Conservation (phyloP, 2,888 invertebrate genomes). For the Eumerus sabulonum region DNA sequence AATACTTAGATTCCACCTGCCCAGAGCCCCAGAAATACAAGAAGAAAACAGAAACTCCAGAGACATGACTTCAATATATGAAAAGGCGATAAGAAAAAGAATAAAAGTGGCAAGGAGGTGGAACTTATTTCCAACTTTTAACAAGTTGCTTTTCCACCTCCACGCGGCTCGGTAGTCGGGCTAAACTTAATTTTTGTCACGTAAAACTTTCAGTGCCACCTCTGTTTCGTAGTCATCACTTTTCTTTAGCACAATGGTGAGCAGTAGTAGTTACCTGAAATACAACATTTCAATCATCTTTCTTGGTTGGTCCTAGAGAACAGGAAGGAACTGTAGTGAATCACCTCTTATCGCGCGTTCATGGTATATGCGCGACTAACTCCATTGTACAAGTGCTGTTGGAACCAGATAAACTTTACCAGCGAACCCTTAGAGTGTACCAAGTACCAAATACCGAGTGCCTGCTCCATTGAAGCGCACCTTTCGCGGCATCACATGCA, state of each 20-base stretch:
- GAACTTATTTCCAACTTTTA: slow-evolving; percentile 52
- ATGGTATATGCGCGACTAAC: slow-evolving; percentile 51
- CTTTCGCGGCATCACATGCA: slow-evolving; percentile 53
- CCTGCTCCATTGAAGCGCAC: slow-evolving; percentile 30
- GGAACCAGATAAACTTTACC: slow-evolving; percentile 52
- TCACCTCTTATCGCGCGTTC: slow-evolving; percentile 43
- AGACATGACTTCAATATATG: too few species aligned
- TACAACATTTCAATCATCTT: slow-evolving; percentile 59
- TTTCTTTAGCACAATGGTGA: slow-evolving; percentile 5
- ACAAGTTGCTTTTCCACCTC: slow-evolving; percentile 32
- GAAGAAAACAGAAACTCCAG: slow-evolving; percentile 2
- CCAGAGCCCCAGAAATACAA: slow-evolving; percentile 10
- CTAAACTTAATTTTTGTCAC: slow-evolving; percentile 59
- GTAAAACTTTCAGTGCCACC: slow-evolving; percentile 37
- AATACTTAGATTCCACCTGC: slow-evolving; percentile 53
- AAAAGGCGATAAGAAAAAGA: too few species aligned
- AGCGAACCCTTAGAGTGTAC: too few species aligned
- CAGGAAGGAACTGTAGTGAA: slow-evolving; percentile 11
- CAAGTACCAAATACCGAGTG: slow-evolving; percentile 10
- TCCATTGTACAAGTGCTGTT: slow-evolving; percentile 24
- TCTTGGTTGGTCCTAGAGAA: slow-evolving; percentile 12
- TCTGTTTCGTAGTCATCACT: neutral
- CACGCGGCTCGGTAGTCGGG: slow-evolving; percentile 21
- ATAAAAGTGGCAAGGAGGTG: neutral
- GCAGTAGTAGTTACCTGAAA: slow-evolving; percentile 13